Evolutionary conservation across 1,140 invertebrate species (phyloP).

Genomic region (Pogonomyrmex barbatus): DNA sequence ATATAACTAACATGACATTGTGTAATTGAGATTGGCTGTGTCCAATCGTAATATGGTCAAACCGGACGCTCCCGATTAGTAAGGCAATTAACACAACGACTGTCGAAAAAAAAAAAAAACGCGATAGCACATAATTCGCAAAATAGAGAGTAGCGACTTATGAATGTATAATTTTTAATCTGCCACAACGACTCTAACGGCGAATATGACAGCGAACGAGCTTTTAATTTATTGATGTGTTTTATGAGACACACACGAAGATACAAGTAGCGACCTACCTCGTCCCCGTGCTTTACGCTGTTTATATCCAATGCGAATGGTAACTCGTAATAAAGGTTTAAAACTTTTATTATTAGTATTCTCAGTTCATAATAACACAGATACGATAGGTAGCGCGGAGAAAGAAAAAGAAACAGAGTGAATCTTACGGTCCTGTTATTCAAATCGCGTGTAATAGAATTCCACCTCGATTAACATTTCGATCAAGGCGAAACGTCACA

Average conservation of each 20-base stretch:
- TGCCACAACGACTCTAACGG: conserved; percentile 55
- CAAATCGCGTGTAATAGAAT: conserved; percentile 18
- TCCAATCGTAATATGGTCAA: too few relatives aligned
- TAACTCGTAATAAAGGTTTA: conserved; percentile 15
- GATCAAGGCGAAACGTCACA: conserved; percentile 34
- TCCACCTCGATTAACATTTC: conserved; percentile 32
- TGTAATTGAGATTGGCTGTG: too few relatives aligned
- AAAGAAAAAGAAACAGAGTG: neutral
- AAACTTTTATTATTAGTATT: conserved; percentile 49
- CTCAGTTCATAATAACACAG: neutral
- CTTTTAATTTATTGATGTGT: conserved; percentile 64
- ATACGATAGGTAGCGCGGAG: neutral
- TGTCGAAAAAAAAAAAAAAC: conserved; percentile 29
- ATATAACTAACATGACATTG: too few relatives aligned
- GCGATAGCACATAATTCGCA: conserved; percentile 33
- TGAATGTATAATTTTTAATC: conserved; percentile 65
- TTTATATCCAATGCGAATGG: conserved; percentile 3
- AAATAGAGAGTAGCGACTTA: conserved; percentile 55
- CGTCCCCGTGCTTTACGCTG: neutral
- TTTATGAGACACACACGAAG: conserved; percentile 54
- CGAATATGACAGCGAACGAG: conserved; percentile 53
- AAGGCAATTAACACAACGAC: conserved; percentile 52
- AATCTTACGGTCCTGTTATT: conserved; percentile 1
- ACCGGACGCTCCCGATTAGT: conserved; percentile 1
- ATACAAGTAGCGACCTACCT: conserved; percentile 33